Base-by-base conservation (phyloP, 2,113 vertebrate genomes). In the mouse (Mus musculus) region DNA sequence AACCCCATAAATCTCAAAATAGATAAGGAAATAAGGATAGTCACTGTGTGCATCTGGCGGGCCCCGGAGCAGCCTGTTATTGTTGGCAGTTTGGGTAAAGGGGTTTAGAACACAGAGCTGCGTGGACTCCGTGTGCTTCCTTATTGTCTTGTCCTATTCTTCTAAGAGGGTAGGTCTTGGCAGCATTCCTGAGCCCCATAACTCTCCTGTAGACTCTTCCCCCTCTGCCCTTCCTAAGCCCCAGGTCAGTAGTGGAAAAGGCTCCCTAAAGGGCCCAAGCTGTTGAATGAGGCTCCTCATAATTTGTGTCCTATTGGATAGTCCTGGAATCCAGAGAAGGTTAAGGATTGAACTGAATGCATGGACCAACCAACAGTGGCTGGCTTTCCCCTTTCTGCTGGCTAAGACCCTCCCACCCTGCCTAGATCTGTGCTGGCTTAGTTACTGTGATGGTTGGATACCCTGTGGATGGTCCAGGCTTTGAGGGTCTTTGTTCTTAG, bases 21-120 rank as follows among this genome's bases (percentile, higher is more conserved):
- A 93, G 93, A 96, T 52, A 87, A 89, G 95, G 88, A 97, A 97
- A 94, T 84, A 39, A 69, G 61, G 90, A 54, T 88, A 85, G 78
- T 87, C 19, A 24, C 28, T 88, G 52, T 78, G 76, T 85, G 30
- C 42, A n/a, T 16, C 61, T 69, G 26, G 6, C 11, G 16, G 88
- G 89, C 39, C 73, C 59, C 3, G 13, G 46, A 78, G 82, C 1
- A 30, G 56, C 69, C 92, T 95, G 61, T 89, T 91, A 90, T 95
- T 94, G 86, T 71, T 26, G 90, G 46, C 22, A 36, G 82, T 42
- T 91, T 24, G 1, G 76, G 88, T 22, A 49, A 24, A 77, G n/a
- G 54, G 80, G 12, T 89, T 54, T 65, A 93, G 85, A 52, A 92
- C 0, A 20, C 30, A 65, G 88, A 75, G 78, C 42, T 0, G 46